Conservation (phyloP, 2,888 invertebrate species). For the Labia minor region DNA sequence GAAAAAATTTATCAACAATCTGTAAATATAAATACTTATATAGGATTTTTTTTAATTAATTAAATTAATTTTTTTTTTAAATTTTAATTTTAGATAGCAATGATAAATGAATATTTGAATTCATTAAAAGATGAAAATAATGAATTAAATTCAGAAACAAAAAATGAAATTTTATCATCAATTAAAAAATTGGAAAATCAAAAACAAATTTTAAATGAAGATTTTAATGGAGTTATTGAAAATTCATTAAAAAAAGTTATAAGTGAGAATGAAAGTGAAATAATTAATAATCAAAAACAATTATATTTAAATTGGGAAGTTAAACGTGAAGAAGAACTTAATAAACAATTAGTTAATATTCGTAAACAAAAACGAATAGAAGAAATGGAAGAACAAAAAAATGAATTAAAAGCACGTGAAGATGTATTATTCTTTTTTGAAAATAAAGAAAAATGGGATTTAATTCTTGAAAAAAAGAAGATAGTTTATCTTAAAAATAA, state of each 20-base stretch:
- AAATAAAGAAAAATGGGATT: slow-evolving; percentile 61
- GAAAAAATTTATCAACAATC: slow-evolving; percentile 38
- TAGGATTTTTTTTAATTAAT: slow-evolving; percentile 24
- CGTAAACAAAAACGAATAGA: slow-evolving; percentile 38
- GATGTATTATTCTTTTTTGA: slow-evolving; percentile 59
- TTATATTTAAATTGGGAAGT: slow-evolving; percentile 49
- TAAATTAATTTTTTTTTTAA: not conserved
- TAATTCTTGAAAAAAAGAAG: slow-evolving; percentile 53
- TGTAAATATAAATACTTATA: slow-evolving; percentile 25
- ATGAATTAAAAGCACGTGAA: slow-evolving; percentile 49
- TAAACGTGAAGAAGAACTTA: slow-evolving; percentile 45
- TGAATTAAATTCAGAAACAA: slow-evolving; percentile 23
- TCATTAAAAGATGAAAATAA: slow-evolving; percentile 23
- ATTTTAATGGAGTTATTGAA: slow-evolving; percentile 22
- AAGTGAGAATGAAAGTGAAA: slow-evolving; percentile 43
- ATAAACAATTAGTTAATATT: slow-evolving; percentile 47
- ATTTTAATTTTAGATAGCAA: slow-evolving; percentile 28
- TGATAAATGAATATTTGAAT: slow-evolving; percentile 40
- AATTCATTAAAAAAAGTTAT: slow-evolving; percentile 33
- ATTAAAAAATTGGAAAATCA: slow-evolving; percentile 23
- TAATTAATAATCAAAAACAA: slow-evolving; percentile 48
- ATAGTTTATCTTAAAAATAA: slow-evolving; percentile 40
- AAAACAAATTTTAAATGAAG: slow-evolving; percentile 16
- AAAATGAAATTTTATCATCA: slow-evolving; percentile 19
- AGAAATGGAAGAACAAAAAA: slow-evolving; percentile 49